Conservation (phyloP, 2,888 invertebrate genomes). For the Nineta flava region DNA sequence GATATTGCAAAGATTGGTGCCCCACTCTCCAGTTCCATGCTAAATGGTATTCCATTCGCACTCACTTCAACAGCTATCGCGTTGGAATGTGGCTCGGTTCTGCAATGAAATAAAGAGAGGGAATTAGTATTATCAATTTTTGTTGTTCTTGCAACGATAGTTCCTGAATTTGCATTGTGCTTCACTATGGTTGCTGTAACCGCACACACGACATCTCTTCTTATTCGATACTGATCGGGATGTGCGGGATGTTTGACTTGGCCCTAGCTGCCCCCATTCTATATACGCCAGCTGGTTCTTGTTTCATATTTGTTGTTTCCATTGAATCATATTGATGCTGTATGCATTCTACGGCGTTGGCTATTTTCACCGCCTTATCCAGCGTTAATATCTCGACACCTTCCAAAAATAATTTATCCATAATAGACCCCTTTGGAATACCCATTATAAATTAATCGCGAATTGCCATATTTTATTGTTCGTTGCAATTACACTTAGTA, state of each 20-base stretch:
- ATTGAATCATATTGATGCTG: neutral
- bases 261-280: neutral
- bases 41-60: too few species aligned
- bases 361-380: neutral
- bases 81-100: too few species aligned
- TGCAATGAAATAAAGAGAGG: too few species aligned
- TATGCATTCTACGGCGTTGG: neutral
- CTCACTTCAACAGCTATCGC: too few species aligned
- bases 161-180: neutral
- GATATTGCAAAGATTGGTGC: too few species aligned
- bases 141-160: too few species aligned
- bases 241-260: neutral
- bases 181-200: neutral
- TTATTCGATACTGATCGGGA: neutral
- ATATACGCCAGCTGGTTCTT: neutral
- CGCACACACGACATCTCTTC: neutral
- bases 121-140: too few species aligned
- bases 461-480: neutral
- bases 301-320: neutral
- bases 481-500: neutral
- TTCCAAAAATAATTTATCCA: neutral
- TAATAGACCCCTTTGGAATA: neutral
- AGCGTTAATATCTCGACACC: neutral
- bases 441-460: neutral
- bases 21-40: too few species aligned